These are phyloP conservation scores for Aurelia coerulea DNA, from an alignment of 30 jellyfish, hydroid and myxozoan genomes.

Conservation along the genomic window DNA sequence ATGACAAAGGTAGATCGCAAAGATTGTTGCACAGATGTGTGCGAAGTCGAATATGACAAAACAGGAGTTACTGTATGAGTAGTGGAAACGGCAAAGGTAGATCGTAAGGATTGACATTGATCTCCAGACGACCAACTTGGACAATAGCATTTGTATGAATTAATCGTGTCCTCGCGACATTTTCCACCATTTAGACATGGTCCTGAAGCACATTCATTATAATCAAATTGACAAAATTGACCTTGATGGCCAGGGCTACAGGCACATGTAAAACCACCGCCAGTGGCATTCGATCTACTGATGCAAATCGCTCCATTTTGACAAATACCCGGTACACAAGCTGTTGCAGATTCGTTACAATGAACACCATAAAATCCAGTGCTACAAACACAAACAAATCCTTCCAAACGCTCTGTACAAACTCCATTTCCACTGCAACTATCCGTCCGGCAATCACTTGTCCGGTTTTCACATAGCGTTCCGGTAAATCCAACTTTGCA, in stretches of 20 bases:
- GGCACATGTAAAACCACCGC: constrained; percentile 56
- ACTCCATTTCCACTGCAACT: constrained; percentile 74
- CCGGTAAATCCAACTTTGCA: constrained; percentile 81
- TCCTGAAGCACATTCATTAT: constrained; percentile 70
- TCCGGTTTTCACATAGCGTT: constrained; percentile 45
- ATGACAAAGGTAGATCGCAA: constrained; percentile 1
- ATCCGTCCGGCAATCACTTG: constrained; percentile 58
- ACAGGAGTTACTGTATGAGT: not conserved
- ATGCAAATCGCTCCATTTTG: constrained; percentile 68
- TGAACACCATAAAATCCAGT: constrained; percentile 52
- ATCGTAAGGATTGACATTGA: constrained; percentile 57
- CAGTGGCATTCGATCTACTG: constrained; percentile 43
- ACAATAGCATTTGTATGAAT: constrained; percentile 70
- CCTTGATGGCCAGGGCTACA: constrained; percentile 84
- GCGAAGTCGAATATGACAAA: not conserved
- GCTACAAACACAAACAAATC: constrained; percentile 73
- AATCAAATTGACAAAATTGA: constrained; percentile 66
- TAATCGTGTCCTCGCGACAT: constrained; percentile 61
- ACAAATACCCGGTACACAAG: constrained; percentile 71
- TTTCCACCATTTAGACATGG: constrained; percentile 84
- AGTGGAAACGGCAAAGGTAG: not conserved
- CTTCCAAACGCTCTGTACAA: constrained; percentile 73
- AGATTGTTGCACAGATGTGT: too few relatives aligned
- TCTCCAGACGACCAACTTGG: constrained; percentile 66
- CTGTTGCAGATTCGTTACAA: constrained; percentile 19